A percentile compares a stretch with the other conserved stretches of the same genome.
Evolutionary conservation across 2,113 vertebrate species (phyloP).

Genomic region (Amblyopsis rosae): DNA sequence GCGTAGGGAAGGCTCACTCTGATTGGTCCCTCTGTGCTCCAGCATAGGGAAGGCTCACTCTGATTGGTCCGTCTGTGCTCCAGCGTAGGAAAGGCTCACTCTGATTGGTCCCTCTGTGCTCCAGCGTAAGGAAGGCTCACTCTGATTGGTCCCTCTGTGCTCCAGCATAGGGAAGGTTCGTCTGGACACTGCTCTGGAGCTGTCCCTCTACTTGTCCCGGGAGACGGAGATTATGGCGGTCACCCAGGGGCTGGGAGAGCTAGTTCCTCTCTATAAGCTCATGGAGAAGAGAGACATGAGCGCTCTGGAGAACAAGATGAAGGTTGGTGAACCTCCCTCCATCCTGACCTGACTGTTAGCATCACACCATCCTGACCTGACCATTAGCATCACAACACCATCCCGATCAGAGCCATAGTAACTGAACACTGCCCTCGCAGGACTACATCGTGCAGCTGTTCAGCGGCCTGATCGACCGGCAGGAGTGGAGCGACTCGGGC

Average conservation of each 20-base stretch:
- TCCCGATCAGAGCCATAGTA: background rate
- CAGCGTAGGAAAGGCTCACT: too few relatives aligned
- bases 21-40: too few relatives aligned
- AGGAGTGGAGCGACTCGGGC: conserved; percentile 84
- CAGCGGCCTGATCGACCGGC: conserved; percentile 80
- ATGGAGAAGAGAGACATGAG: conserved; percentile 86
- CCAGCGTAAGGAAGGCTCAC: background rate
- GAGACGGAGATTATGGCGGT: conserved; percentile 87
- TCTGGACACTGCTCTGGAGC: conserved; percentile 86
- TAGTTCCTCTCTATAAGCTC: conserved; percentile 87
- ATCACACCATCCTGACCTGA: too few relatives aligned
- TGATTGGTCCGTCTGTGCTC: too few relatives aligned
- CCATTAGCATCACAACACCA: too few relatives aligned
- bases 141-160: background rate
- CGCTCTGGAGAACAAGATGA: conserved; percentile 79
- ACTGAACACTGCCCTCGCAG: conserved; percentile 60
- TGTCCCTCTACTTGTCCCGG: conserved; percentile 83
- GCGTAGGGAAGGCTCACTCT: too few relatives aligned
- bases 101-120: too few relatives aligned
- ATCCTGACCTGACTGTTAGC: too few relatives aligned
- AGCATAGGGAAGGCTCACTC: too few relatives aligned
- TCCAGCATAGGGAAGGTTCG: conserved; percentile 79
- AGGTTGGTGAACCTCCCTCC: conserved; percentile 50
- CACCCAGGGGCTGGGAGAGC: conserved; percentile 82
- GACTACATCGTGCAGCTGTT: conserved; percentile 83